Evolutionary conservation across 2,113 vertebrate genomes (phyloP), one percentile per base, ranked within the genome.

Genomic region (Anolis sagrei): DNA sequence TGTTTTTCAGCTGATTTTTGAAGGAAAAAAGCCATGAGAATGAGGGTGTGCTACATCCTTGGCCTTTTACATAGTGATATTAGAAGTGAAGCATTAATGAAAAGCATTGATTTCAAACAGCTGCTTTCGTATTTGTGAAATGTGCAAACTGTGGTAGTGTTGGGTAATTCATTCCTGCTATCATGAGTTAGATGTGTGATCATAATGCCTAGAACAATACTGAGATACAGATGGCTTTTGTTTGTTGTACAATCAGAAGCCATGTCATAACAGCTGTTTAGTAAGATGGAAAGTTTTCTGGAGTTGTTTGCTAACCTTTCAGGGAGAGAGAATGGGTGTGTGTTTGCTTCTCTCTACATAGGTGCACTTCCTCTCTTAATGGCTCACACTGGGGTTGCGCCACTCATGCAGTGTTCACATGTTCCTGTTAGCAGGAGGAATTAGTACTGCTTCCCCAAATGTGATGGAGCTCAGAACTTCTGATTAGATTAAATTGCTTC

Each of bases 181-280:
- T 79, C 78, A 69, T 84, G 54, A 21, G 48, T 76, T 61, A 75
- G 72, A 83, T 36, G 84, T 49, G 69, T 81, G 48, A 76, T 90
- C 81, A 10, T 34, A n/a, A 51, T 84, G 73, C 19, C 72, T 75
- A 39, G 87, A 87, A 87, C 2, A 1, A 9, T n/a, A 4, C 7
- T 39, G 39, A 11, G n/a, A 25, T 69, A 69, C 77, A 84, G 62
- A 76, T 87, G 72, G 84, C 69, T 27, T 8, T 68, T 80, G 1
- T 79, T 79, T 70, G 62, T 74, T 76, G 58, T 0, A 10, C 27
- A 2, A 6, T 62, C 76, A 87, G 76, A 68, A 39, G 0, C 1
- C 23, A 18, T 61, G 81, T 72, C n/a, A 61, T 92, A 87, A 93
- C 75, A 76, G 92, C 75, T 76, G 74, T 76, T 91, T 87, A 78